These are phyloP conservation scores for Netelia virgata DNA, from an alignment of 2,888 invertebrate genomes.

Conservation along the genomic window DNA sequence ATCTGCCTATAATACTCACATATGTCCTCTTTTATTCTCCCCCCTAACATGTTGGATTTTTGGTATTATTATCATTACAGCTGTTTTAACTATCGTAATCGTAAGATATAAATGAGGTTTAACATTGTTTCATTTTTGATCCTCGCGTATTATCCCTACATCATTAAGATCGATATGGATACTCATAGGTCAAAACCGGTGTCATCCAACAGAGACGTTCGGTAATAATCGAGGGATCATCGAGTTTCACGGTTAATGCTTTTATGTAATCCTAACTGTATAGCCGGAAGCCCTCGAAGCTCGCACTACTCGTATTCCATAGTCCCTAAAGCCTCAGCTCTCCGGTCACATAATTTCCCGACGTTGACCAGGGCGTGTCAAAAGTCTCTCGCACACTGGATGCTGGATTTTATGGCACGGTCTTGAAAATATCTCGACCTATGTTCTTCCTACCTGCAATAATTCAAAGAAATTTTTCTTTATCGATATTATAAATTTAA, in stretches of 20 bases:
- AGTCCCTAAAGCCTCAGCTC: not conserved
- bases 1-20: too few relatives aligned
- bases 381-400: slow-evolving; percentile 3
- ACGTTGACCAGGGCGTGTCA: not conserved
- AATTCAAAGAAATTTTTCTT: too few relatives aligned
- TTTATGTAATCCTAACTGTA: slow-evolving; percentile 5
- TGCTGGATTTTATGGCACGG: not conserved
- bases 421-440: not conserved
- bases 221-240: slow-evolving; percentile 15
- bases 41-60: too few relatives aligned
- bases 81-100: too few relatives aligned
- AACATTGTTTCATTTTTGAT: too few relatives aligned
- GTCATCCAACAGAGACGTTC: not conserved
- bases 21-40: too few relatives aligned
- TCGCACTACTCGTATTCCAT: not conserved
- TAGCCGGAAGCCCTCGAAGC: not conserved
- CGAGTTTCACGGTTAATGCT: slow-evolving; percentile 22
- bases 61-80: too few relatives aligned
- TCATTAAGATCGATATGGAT: not conserved
- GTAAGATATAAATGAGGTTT: too few relatives aligned
- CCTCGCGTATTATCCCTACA: not conserved
- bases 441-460: not conserved
- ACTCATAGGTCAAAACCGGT: too few relatives aligned
- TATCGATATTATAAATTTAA: too few relatives aligned
- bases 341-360: slow-evolving; percentile 35